Conservation (phyloP, 2,113 vertebrate genomes). For the Narcine bancroftii region DNA sequence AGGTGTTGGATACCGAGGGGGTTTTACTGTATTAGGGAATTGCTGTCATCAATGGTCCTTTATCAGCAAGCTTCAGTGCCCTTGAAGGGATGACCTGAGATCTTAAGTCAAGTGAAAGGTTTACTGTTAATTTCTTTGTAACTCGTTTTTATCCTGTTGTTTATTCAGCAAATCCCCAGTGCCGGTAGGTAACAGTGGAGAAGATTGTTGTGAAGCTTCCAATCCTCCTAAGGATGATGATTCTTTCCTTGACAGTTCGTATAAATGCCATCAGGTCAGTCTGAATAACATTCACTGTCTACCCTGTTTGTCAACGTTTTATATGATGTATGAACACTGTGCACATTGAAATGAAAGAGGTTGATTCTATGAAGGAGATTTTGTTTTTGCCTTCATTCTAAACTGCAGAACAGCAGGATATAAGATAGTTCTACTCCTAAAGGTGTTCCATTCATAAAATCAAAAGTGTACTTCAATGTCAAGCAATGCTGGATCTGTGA, state of each 20-base stretch:
- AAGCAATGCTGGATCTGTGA: not conserved
- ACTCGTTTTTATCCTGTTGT: not conserved
- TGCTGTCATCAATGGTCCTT: not conserved
- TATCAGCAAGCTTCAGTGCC: not conserved
- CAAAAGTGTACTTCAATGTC: too few species aligned
- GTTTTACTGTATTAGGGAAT: too few species aligned
- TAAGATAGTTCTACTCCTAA: not conserved
- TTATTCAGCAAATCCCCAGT: slow-evolving; percentile 51
- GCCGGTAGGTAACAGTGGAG: slow-evolving; percentile 46
- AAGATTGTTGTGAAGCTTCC: slow-evolving; percentile 37
- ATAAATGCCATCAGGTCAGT: slow-evolving; percentile 47
- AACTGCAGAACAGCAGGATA: not conserved
- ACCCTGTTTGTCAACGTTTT: not conserved
- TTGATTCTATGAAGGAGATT: not conserved
- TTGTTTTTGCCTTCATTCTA: not conserved
- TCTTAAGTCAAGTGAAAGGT: not conserved
- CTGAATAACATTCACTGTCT: not conserved
- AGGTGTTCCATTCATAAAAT: not conserved
- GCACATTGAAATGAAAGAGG: too few species aligned
- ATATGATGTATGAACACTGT: not conserved
- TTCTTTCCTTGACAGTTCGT: slow-evolving; percentile 49
- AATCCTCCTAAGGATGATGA: slow-evolving; percentile 41
- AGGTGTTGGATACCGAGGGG: too few species aligned
- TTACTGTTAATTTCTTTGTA: not conserved
- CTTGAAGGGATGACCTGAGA: not conserved